Conservation (phyloP, 37 sponge, comb jelly and placozoan species). For the Ephydatia muelleri region DNA sequence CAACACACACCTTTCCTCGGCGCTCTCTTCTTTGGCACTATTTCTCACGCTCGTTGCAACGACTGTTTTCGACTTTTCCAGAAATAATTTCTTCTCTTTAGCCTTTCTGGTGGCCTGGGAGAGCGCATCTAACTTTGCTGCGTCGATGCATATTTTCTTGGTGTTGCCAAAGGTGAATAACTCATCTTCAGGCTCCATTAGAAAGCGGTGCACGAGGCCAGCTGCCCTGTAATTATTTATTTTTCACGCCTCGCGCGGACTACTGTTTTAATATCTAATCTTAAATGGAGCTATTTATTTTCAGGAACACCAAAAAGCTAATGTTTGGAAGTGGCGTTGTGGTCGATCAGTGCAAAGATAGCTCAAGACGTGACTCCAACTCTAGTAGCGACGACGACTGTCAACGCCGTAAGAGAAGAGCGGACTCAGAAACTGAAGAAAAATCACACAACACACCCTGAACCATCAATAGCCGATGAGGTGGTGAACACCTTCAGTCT, state of each 20-base stretch:
- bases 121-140: background rate
- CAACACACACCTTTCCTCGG: background rate
- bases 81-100: background rate
- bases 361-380: background rate
- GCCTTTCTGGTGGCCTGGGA: background rate
- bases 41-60: background rate
- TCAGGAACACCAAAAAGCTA: background rate
- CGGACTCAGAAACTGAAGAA: too few species aligned
- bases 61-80: background rate
- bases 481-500: conserved; percentile 90
- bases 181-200: background rate
- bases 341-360: background rate
- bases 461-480: conserved; percentile 67
- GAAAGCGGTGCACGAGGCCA: background rate
- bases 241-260: background rate
- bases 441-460: conserved; percentile 90
- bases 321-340: background rate
- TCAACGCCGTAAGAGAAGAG: background rate
- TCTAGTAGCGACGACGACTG: background rate
- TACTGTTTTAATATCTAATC: too few species aligned
- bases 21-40: background rate
- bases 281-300: background rate
- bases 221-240: background rate
- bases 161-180: conserved; percentile 1
- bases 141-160: background rate